These are phyloP conservation scores for Ceratoteleas bidentatus DNA, from an alignment of 1,140 invertebrate genomes.

Conservation along the genomic window DNA sequence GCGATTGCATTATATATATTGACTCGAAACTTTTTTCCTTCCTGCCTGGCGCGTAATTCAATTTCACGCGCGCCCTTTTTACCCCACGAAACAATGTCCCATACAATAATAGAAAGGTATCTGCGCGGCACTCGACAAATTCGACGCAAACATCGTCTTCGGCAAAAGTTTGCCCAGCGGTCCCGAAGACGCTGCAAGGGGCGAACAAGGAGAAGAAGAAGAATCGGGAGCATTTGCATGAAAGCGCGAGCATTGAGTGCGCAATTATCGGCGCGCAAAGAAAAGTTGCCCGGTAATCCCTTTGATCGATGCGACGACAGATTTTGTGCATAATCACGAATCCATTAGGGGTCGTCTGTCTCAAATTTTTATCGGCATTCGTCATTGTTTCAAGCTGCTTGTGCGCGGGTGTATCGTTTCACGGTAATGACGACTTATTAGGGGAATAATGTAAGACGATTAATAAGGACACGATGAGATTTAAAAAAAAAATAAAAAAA, in stretches of 20 bases:
- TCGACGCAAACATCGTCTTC: conserved; percentile 49
- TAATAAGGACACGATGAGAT: too few species aligned
- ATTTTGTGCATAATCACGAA: conserved; percentile 55
- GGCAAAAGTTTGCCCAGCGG: conserved; percentile 13
- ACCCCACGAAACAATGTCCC: conserved; percentile 41
- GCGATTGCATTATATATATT: conserved; percentile 48
- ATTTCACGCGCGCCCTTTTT: conserved; percentile 37
- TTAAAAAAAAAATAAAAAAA: too few species aligned
- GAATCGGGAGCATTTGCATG: conserved; percentile 49
- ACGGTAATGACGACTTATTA: too few species aligned
- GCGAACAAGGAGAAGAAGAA: conserved; percentile 19
- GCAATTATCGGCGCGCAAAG: conserved; percentile 51
- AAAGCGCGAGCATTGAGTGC: conserved; percentile 38
- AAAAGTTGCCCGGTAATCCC: conserved; percentile 56
- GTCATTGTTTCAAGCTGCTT: too few species aligned
- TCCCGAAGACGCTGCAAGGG: conserved; percentile 24
- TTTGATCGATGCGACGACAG: conserved; percentile 61
- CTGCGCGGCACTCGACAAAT: conserved; percentile 38
- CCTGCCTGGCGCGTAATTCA: conserved; percentile 36
- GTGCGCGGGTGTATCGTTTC: too few species aligned
- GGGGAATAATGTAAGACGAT: too few species aligned
- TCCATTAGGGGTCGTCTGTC: conserved; percentile 35
- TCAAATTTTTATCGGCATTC: conserved; percentile 28
- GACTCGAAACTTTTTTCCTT: conserved; percentile 51
- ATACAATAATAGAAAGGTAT: conserved; percentile 51